Percentiles rank a stretch among this genome's conserved stretches.
These are phyloP conservation scores for Nephila pilipes DNA, from an alignment of 1,140 invertebrate genomes.

Conservation along the genomic window DNA sequence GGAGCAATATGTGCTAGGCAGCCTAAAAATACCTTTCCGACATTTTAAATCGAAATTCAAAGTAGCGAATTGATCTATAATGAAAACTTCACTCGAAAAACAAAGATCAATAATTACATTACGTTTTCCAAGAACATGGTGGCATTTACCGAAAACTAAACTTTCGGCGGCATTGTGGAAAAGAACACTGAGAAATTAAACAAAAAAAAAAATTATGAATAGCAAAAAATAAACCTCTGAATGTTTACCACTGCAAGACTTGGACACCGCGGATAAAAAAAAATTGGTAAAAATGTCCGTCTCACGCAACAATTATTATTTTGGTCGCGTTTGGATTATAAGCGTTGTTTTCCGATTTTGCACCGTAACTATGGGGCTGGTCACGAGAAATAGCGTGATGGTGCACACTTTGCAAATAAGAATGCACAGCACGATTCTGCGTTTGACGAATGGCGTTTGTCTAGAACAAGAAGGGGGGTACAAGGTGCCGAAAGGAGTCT, in stretches of 20 bases:
- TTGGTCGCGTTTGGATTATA: constrained; percentile 47
- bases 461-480: neutral
- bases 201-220: neutral
- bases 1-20: too few species aligned
- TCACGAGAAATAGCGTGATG: constrained; percentile 42
- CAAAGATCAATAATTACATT: neutral
- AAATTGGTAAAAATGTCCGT: neutral
- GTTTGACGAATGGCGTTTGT: neutral
- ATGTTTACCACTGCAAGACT: neutral
- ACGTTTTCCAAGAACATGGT: neutral
- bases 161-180: neutral
- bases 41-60: neutral
- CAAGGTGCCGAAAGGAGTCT: neutral
- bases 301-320: constrained; percentile 55
- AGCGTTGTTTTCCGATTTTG: constrained; percentile 42
- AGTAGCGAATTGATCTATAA: neutral
- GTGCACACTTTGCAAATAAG: constrained; percentile 2
- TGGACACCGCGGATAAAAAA: neutral
- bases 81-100: neutral
- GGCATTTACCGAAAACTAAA: neutral
- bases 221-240: neutral
- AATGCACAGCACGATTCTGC: neutral
- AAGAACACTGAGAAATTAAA: too few species aligned
- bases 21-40: neutral
- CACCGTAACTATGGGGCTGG: constrained; percentile 42